These are phyloP conservation scores for Sanderia malayensis DNA, from an alignment of 30 jellyfish, hydroid and myxozoan species.

Conservation along the genomic window DNA sequence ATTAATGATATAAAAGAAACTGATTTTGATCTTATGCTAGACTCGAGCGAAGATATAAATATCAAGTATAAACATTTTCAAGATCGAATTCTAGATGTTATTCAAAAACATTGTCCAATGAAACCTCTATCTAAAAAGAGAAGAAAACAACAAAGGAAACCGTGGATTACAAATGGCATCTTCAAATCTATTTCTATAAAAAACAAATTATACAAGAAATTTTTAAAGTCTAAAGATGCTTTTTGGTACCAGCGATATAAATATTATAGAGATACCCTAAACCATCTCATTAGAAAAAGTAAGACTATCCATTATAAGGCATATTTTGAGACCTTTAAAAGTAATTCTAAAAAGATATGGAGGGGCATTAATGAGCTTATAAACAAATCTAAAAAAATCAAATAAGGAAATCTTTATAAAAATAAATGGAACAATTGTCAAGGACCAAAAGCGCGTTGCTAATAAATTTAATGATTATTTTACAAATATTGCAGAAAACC, in stretches of 20 bases:
- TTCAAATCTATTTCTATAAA: not conserved
- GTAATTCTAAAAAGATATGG: not conserved
- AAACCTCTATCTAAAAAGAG: too few species aligned
- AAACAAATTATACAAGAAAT: too few species aligned
- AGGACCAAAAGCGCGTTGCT: conserved; percentile 12
- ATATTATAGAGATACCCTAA: too few species aligned
- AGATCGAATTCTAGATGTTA: not conserved
- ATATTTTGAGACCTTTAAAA: not conserved
- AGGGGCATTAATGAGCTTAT: not conserved
- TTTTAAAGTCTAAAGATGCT: not conserved
- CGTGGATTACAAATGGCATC: too few species aligned
- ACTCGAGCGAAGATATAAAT: not conserved
- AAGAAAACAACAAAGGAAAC: not conserved
- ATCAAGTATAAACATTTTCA: not conserved
- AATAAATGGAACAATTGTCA: not conserved
- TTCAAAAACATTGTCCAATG: not conserved
- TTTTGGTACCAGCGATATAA: conserved; percentile 1
- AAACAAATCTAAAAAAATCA: not conserved
- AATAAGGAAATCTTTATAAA: not conserved
- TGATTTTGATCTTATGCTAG: not conserved
- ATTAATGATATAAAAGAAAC: not conserved
- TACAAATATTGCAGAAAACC: conserved; percentile 10
- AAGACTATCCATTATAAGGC: not conserved
- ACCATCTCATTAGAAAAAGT: not conserved
- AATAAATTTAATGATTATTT: conserved; percentile 11